A percentile compares a stretch with the other conserved stretches of the same genome.
Evolutionary conservation across 2,888 invertebrate species (phyloP).

Genomic region (Salticus scenicus): DNA sequence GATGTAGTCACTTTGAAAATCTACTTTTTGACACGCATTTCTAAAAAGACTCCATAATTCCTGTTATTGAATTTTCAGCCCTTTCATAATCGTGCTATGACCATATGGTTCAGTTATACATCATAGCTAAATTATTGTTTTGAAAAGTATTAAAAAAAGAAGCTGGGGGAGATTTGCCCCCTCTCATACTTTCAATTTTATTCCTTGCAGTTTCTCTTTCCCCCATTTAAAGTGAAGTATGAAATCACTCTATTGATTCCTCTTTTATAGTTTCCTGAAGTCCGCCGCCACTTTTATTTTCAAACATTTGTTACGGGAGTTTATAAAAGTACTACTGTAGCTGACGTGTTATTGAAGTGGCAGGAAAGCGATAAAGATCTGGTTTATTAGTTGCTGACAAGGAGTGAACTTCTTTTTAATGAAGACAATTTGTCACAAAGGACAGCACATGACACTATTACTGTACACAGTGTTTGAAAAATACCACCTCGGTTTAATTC

Average conservation of each 20-base stretch:
- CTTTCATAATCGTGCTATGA: constrained; percentile 57
- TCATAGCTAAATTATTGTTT: constrained; percentile 45
- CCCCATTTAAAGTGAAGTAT: not conserved
- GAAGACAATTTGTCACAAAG: not conserved
- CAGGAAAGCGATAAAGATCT: constrained; percentile 3
- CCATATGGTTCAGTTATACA: constrained; percentile 60
- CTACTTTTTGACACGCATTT: constrained; percentile 37
- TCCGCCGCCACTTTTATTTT: not conserved
- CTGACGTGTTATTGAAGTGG: not conserved
- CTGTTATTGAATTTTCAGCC: constrained; percentile 53
- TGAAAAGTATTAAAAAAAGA: constrained; percentile 13
- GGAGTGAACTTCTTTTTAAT: not conserved
- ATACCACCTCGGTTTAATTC: no score
- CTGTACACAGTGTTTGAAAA: no score
- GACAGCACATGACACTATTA: no score
- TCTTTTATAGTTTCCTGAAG: not conserved
- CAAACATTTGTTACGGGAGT: not conserved
- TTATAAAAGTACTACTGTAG: not conserved
- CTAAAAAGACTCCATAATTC: constrained; percentile 45
- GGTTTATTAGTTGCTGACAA: constrained; percentile 14
- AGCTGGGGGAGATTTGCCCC: not conserved
- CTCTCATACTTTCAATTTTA: constrained; percentile 34
- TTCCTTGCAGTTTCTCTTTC: constrained; percentile 17
- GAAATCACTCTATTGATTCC: constrained; percentile 14
- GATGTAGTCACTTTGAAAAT: constrained; percentile 26